Evolutionary conservation across 2,113 vertebrate species (phyloP), one percentile per base, ranked within the genome.

Genomic region (Procavia capensis): DNA sequence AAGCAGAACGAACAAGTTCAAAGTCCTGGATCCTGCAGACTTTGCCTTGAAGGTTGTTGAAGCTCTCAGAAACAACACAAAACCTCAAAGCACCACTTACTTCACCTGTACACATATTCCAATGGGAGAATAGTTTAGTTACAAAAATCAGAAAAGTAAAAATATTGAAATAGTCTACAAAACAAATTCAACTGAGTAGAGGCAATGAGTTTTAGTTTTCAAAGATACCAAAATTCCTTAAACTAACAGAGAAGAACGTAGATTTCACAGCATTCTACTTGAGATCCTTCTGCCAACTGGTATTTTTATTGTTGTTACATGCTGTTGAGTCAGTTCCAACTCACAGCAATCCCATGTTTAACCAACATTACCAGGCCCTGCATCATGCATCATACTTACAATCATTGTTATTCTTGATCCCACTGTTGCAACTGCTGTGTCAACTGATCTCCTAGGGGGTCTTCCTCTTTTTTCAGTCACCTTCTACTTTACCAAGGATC

Each of bases 181-280:
- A 88, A 6, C 17, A 75, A 75, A 68, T 72, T 72, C 20, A 88
- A 41, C 20, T 76, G 2, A 54, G 36, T 61, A 78, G 50, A 59
- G 16, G 31, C 27, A 59, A 0, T 72, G 10, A 85, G 36, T 45
- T 90, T 87, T 63, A 81, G 41, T 93, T 95, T 96, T 94, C 75
- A 86, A 6, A 36, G 80, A 88, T 34, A 94, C 13, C 31, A 57
- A 85, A 95, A 54, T 50, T 7, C 27, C n/a, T 94, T 83, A 54
- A 82, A 72, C 85, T 90, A 79, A 80, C 39, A 80, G 74, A n/a
- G 59, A 93, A 93, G 25, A 86, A 87, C 27, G n/a, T n/a, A 31
- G 41, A 78, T 9, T 39, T 91, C 22, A 27, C 83, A 31, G 10
- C 36, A 94, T 80, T 13, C 27, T 22, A 75, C 39, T 86, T 14